Evolutionary conservation across 2,113 vertebrate genomes (phyloP), one percentile per base, ranked within the genome.

Genomic region (Grantiella picta): DNA sequence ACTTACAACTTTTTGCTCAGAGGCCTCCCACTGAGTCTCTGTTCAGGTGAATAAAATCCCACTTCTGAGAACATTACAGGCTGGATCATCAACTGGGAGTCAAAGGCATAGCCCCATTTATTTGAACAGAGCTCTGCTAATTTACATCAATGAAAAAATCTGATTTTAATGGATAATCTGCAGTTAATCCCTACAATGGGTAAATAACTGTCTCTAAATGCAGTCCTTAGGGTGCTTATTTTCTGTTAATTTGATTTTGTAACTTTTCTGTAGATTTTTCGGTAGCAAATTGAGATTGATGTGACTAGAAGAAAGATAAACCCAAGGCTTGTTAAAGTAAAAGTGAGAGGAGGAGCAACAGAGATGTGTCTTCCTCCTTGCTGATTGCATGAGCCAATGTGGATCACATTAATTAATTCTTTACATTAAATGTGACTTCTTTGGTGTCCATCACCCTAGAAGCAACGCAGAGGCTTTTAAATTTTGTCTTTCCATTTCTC

Each of bases 1-100:
- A 24, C 76, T 96, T 86, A 79, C 19, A 93, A 69, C 68, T 71
- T 82, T 27, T 45, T 84, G 69, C 72, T 94, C 10, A 5, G 40
- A 70, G 49, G 33, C 40, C 42, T 82, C 90, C 90, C 64, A 15
- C 57, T 4, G 94, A 90, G 92, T 35, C 19, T 92, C 82, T 96
- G 94, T 86, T 91, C 82, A 90, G 82, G 52, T 64, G 93, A 95
- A 86, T 71, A 89, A 81, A 96, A 89, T 86, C n/a, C 54, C 45
- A 5, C 45, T 72, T 85, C 36, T 68, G 61, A 83, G 69, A 78
- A 56, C 4, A 5, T 66, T 78, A 57, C 31, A 56, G 69, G 57
- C 36, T 86, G 65, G 72, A 75, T 84, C 60, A 71, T 91, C 64
- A 60, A 4, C 44, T 57, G 49, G 76, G 49, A 83, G 64, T 76